phyloP scores from a whole-genome alignment of 2,797 vertebrate species.

The Buceros bicornis region DNA sequence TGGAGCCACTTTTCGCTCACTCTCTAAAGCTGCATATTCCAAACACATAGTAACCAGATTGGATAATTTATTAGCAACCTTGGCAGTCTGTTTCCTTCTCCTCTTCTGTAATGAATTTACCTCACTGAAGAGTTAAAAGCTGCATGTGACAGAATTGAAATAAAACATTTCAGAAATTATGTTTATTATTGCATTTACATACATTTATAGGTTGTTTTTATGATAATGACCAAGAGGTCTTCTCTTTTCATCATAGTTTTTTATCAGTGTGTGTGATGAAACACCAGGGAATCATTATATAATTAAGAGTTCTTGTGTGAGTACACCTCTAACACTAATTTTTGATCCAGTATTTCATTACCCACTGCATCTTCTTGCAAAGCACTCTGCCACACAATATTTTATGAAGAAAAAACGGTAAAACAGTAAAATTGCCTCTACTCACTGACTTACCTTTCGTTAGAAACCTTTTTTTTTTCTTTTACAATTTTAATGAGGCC shows the following conservation, averaged over 20 bases:
- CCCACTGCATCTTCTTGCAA: background rate
- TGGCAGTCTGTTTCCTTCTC: background rate
- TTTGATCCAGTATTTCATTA: background rate
- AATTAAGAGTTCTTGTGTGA: background rate
- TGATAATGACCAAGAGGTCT: background rate
- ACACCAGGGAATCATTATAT: background rate
- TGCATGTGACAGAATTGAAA: background rate
- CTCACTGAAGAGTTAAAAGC: background rate
- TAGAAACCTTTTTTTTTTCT: background rate
- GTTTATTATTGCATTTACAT: background rate
- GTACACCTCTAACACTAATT: background rate
- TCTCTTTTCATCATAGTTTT: background rate
- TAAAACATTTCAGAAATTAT: background rate
- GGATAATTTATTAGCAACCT: background rate
- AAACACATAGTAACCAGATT: background rate
- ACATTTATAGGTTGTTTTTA: background rate
- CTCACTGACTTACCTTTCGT: background rate
- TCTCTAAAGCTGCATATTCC: background rate
- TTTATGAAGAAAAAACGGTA: background rate
- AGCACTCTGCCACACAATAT: background rate
- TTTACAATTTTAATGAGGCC: background rate
- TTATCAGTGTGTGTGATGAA: accelerated
- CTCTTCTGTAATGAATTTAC: background rate
- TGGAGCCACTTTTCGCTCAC: background rate
- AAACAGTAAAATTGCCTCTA: slow-evolving; percentile 11